phyloP scores from a whole-genome alignment of 2,113 vertebrate species.

The Festucalex cinctus region DNA sequence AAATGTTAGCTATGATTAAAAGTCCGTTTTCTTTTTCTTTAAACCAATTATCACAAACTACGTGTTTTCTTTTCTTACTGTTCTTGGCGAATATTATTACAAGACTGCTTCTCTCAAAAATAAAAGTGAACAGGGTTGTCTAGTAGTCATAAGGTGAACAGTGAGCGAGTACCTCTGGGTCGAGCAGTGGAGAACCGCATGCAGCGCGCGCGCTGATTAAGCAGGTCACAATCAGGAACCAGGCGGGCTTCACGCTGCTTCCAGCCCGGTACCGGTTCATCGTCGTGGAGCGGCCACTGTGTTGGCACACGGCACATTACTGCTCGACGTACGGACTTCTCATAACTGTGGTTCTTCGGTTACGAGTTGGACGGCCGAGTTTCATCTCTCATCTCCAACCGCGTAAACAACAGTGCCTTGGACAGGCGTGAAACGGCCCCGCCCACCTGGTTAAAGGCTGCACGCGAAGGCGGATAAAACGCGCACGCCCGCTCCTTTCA shows the following conservation, averaged over 20 bases:
- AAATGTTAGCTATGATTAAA: neutral
- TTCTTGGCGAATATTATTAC: too few relatives aligned
- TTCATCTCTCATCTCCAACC: constrained; percentile 36
- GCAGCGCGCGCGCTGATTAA: constrained; percentile 11
- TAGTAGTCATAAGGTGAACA: too few relatives aligned
- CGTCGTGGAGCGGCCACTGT: constrained; percentile 12
- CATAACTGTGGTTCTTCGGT: neutral
- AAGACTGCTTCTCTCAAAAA: too few relatives aligned
- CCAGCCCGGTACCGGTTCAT: constrained; percentile 27
- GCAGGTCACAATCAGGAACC: constrained; percentile 29
- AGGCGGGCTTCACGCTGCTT: constrained; percentile 16
- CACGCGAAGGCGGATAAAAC: neutral
- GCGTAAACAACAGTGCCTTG: constrained; percentile 8
- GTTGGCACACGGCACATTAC: constrained; percentile 12
- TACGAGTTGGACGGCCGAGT: constrained; percentile 2
- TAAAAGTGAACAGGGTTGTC: too few relatives aligned
- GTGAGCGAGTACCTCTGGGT: constrained; percentile 47
- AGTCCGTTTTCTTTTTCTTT: too few relatives aligned
- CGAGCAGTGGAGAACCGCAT: constrained; percentile 29
- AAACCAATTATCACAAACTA: too few relatives aligned
- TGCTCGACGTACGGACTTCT: too few relatives aligned
- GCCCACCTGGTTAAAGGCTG: constrained; percentile 16
- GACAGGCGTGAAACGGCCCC: constrained; percentile 19
- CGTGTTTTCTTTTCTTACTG: too few relatives aligned
- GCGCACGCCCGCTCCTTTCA: too few relatives aligned